Base-by-base conservation (phyloP, 2,113 vertebrate species). In the Phasianus colchicus region DNA sequence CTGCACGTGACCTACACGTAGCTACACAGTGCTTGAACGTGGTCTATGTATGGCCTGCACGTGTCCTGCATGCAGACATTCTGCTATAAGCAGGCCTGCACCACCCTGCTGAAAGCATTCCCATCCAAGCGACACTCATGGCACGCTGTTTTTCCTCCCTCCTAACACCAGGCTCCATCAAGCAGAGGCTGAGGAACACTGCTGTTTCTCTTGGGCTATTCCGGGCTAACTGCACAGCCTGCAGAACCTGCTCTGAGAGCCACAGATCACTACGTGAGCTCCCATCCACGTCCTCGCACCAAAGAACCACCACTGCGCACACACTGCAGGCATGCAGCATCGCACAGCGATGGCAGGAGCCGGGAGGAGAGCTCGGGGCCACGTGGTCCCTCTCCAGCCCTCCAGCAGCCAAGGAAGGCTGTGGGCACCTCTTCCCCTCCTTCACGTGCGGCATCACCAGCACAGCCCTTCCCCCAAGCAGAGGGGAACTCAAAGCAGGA, bases 201-300 rank as follows among this genome's bases (percentile, higher is more conserved):
- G 60, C 75, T 55, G 61, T 34, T 93, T 95, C 96, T 92, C 81
- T 84, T 82, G 74, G 84, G 86, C 94, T 95, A 93, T 96, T 95
- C 94, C 79, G 57, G 92, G 92, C 79, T 96, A 97, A 97, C 96
- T 94, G 95, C 92, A 94, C 88, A 92, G 94, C 96, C 92, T 93
- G 89, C 86, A 95, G 83, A 95, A 89, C 72, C 93, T 82, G 89
- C 88, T 94, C 57, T 43, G 92, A 92, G 95, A 96, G 95, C 92
- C 89, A 91, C 55, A 93, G 91, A 92, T 95, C 96, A 96, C 96
- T 96, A 96, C 93, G 86, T 88, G 93, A 95, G 95, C 96, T 97
- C 96, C 95, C 96, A 93, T 94, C 95, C 91, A 83, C 87, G 90
- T 89, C 57, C 52, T 16, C 74, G 88, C 85, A 94, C 92, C 89